Base-by-base conservation (phyloP, 35 echinoderm and acorn worm species). In the Apostichopus californicus region DNA sequence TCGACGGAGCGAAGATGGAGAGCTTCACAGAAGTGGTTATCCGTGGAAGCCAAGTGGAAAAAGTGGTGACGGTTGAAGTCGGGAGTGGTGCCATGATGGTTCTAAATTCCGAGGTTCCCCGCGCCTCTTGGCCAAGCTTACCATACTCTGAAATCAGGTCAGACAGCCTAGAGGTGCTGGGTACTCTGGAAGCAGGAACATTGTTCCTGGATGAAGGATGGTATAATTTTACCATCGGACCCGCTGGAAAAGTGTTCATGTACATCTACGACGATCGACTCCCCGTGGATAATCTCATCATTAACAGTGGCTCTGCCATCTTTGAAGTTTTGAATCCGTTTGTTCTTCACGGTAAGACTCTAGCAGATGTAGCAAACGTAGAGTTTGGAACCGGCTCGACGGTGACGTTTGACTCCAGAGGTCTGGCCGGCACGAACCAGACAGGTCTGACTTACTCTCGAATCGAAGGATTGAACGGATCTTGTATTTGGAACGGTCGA, bases 121-220 rank as follows among this genome's bases (percentile, higher is more conserved):
- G 14, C 66, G 21, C 52, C 54, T 79, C 58, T 21, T 59, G 23
- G 56, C 58, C 10, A 78, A 78, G 90, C 77, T 79, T 22, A 14
- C 18, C 18, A 0, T 57, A 20, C 55, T 94, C 90, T 61, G 63
- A 96, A 10, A 53, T 94, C 6, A 54, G 64, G 89, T 57, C 93
- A 22, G 18, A 75, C 61, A 5, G 77, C 4, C 56, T 96, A 13
- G 56, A 81, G 1, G 86, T 96, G 8, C 54, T 90, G 34, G 95
- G 95, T 6, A 96, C 83, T 18, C 80, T 98, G 52, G 78, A 92
- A 78, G 94, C 94, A 70, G 92, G 93, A n/a, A 90, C 77, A 15
- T 18, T 98, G 4, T 17, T 78, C 13, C 34, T 92, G 5, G 94
- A 90, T 17, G 13, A 64, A 8, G 94, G 91, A 5, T 91, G 90